Evolutionary conservation across 2,113 vertebrate species (phyloP), one percentile per base, ranked within the genome.

Genomic region (Anthoscopus minutus): DNA sequence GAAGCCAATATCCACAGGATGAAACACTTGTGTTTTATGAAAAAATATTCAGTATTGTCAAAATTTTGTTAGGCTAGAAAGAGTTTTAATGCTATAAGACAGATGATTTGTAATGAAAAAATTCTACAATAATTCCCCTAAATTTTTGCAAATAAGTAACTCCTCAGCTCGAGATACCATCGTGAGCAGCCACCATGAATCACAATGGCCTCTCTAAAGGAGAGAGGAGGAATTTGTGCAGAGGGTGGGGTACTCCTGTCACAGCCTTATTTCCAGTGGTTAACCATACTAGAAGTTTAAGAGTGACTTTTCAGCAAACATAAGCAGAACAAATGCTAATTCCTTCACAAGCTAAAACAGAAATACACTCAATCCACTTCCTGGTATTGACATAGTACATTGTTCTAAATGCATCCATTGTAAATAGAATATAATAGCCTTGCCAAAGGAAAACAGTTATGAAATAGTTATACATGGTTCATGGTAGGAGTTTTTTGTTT

Each of bases 311-410:
- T 93, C 86, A 90, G 92, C 85, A 93, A 88, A 90, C 88, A 88
- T 0, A 8, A 74, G 85, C 71, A 92, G 81, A 88, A 93, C 60
- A 88, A 95, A 93, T 47, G 67, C 45, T 83, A 88, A 90, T 71
- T 90, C 76, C 88, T 90, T 83, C 74, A 79, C 94, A 96, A 90
- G 79, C 96, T 94, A 95, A 86, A 96, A 11, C 85, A 92, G 89
- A 96, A 97, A 94, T 78, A 81, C 60, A 70, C 79, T 95, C 93
- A 92, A 20, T 96, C 80, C 47, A 97, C 97, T 98, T 98, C 98
- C 98, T 98, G 97, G 97, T 98, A 98, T 98, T 98, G 98, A 98
- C 96, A 97, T 6, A 97, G 95, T 72, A 97, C 97, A 98, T 98
- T 98, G 98, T 99, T 98, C 96, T 96, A 96, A 92, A 94, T 96